Conservation (phyloP, 2,797 vertebrate genomes). For the Pantherophis vulpinus region DNA sequence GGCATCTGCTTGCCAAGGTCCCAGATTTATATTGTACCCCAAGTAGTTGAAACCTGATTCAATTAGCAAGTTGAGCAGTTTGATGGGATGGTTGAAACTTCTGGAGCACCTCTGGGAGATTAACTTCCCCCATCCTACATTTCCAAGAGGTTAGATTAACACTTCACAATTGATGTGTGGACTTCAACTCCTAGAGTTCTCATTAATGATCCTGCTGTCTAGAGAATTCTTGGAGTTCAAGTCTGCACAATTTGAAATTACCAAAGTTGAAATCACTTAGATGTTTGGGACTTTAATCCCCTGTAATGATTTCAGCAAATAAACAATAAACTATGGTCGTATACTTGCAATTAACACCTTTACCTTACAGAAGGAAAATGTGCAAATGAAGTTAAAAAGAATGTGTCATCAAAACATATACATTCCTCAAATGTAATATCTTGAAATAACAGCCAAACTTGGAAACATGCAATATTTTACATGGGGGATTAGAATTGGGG, state of each 20-base stretch:
- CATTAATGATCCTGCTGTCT: neutral
- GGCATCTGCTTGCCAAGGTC: neutral
- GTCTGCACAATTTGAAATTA: neutral
- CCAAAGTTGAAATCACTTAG: neutral
- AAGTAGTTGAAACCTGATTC: neutral
- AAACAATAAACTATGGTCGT: neutral
- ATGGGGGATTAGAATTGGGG: neutral
- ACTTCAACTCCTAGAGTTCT: neutral
- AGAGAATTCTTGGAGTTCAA: neutral
- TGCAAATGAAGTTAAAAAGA: neutral
- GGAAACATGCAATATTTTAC: neutral
- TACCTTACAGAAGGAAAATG: neutral
- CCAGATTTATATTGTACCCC: neutral
- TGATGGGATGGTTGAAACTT: neutral
- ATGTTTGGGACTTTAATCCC: neutral
- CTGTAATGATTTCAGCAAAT: neutral
- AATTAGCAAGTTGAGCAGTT: neutral
- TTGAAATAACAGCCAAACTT: neutral
- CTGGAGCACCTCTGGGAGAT: neutral
- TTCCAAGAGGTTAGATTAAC: neutral
- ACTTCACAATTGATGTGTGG: neutral
- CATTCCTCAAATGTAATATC: neutral
- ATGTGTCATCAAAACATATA: neutral
- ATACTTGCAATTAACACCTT: neutral
- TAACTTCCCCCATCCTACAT: neutral